phyloP scores from a whole-genome alignment of 2,113 vertebrate species.

The Catagonus wagneri region DNA sequence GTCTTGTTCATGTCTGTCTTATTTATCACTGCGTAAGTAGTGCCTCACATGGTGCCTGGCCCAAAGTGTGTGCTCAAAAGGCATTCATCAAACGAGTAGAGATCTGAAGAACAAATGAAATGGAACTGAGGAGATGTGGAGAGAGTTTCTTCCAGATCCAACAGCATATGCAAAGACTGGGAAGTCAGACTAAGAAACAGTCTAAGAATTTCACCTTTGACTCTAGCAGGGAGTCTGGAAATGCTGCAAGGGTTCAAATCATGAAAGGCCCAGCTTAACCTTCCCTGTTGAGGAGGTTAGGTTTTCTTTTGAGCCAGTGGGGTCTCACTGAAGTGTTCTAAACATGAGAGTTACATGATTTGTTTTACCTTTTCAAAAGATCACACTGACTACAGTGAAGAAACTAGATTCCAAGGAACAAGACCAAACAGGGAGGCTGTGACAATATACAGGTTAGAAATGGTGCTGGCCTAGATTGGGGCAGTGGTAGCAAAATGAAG shows the following conservation, averaged over 20 bases:
- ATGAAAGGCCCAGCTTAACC: neutral
- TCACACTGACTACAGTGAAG: neutral
- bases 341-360: slow-evolving; percentile 33
- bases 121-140: neutral
- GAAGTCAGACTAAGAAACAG: slow-evolving; percentile 12
- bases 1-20: slow-evolving; percentile 30
- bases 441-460: slow-evolving; percentile 40
- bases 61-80: slow-evolving; percentile 19
- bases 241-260: neutral
- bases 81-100: slow-evolving; percentile 46
- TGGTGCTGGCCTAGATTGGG: neutral
- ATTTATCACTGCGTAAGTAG: neutral
- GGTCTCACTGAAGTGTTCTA: neutral
- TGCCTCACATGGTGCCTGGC: neutral
- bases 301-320: slow-evolving; percentile 49
- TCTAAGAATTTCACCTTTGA: slow-evolving; percentile 58
- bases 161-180: slow-evolving; percentile 15
- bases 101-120: slow-evolving; percentile 64
- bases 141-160: slow-evolving; percentile 8
- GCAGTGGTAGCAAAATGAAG: neutral
- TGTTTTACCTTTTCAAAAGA: slow-evolving; percentile 56
- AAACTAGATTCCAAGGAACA: slow-evolving; percentile 53
- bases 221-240: slow-evolving; percentile 25
- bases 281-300: neutral
- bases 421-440: neutral